Base-by-base conservation (phyloP, 2,113 vertebrate genomes). In the Macroglossus sobrinus region DNA sequence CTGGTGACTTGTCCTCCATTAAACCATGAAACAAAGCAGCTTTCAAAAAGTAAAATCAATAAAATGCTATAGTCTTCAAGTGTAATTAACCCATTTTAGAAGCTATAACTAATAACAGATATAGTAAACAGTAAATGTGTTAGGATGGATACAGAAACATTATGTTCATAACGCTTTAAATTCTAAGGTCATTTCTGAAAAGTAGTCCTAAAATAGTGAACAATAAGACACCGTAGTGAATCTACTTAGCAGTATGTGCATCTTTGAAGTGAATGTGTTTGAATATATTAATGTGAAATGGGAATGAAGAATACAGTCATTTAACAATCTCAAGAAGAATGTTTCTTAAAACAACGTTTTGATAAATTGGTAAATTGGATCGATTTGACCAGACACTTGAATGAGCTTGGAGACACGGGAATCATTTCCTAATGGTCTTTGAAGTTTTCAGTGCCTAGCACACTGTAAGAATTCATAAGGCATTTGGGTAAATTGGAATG, bases 1-100 rank as follows among this genome's bases (percentile, higher is more conserved):
- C 53, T 82, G 5, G 30, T 68, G 8, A 72, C n/a, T 95, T 75
- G 84, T 40, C 22, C 13, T 91, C 68, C 63, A 93, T 78, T 93
- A 93, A 85, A 94, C 33, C 81, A 72, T 18, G 84, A 93, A 97
- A 91, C 78, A 81, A 96, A 91, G 63, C 3, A 71, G 47, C n/a
- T 82, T 94, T 71, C 28, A 84, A 89, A 95, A 96, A 47, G 53
- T 40, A 94, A 84, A 88, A 72, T 69, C 43, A 71, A 93, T 69
- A 72, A 94, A 93, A 93, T 80, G 8, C 33, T 94, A 75, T 22
- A 61, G 35, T 86, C 26, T 63, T 85, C 10, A 93, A 61, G 30
- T 71, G n/a, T 24, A 94, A 94, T 91, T 92, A 95, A 92, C 84
- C 33, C 26, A 91, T 38, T 78, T 59, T 74, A 74, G n/a, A 79